These are phyloP conservation scores for Nemopilema nomurai DNA, from an alignment of 30 jellyfish, hydroid and myxozoan genomes.

Conservation along the genomic window DNA sequence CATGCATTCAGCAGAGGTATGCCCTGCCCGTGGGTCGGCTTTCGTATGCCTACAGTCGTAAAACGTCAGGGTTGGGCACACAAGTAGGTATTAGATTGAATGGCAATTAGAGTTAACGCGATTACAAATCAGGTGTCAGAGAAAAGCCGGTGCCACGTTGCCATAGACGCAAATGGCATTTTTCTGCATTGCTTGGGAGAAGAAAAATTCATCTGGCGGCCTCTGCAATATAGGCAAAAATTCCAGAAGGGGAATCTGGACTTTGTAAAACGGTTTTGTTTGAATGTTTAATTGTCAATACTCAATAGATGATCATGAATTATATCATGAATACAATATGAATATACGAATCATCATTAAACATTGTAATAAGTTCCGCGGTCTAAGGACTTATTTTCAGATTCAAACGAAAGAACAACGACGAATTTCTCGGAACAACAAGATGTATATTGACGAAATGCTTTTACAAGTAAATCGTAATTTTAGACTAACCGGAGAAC, in stretches of 20 bases:
- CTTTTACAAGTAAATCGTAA: too few species aligned
- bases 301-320: too few species aligned
- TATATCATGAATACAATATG: background rate
- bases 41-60: background rate
- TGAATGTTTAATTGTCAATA: background rate
- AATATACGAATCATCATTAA: too few species aligned
- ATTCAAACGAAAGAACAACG: too few species aligned
- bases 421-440: too few species aligned
- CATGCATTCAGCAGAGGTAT: slow-evolving; percentile 19
- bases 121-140: background rate
- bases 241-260: background rate
- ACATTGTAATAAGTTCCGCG: too few species aligned
- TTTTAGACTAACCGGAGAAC: too few species aligned
- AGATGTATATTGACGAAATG: too few species aligned
- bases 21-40: background rate
- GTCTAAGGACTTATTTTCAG: too few species aligned
- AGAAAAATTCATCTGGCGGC: background rate
- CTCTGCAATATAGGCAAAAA: background rate
- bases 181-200: background rate
- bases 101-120: too few species aligned
- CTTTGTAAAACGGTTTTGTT: background rate
- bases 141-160: background rate
- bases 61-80: background rate
- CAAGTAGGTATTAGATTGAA: too few species aligned
- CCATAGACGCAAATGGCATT: background rate